Conservation (phyloP, 2,888 invertebrate genomes). For the Phaedon cochleariae region DNA sequence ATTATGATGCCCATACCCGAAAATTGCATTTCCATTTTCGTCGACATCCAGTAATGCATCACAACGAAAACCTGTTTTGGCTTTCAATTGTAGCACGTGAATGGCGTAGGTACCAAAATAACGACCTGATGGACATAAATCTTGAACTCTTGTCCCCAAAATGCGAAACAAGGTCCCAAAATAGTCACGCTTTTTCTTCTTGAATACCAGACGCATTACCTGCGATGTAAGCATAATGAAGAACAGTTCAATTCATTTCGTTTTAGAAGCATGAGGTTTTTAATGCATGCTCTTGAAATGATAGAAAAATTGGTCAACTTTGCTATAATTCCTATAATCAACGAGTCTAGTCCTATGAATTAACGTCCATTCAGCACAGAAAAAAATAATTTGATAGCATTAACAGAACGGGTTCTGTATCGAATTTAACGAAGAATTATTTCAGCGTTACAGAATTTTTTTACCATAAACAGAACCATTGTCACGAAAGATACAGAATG, state of each 20-base stretch:
- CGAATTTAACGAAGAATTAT: too few species aligned
- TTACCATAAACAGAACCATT: too few species aligned
- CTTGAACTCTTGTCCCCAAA: not conserved
- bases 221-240: conserved; percentile 15
- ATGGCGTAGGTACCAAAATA: not conserved
- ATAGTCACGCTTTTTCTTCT: conserved; percentile 12
- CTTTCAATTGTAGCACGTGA: not conserved
- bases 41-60: not conserved
- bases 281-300: not conserved
- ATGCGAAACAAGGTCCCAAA: not conserved
- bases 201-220: not conserved
- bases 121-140: not conserved
- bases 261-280: not conserved
- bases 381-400: too few species aligned
- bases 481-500: too few species aligned
- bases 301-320: not conserved
- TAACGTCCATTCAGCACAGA: too few species aligned
- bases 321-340: not conserved
- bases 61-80: not conserved
- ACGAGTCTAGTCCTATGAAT: too few species aligned
- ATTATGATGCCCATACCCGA: not conserved
- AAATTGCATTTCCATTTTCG: not conserved
- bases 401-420: too few species aligned
- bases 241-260: conserved; percentile 22
- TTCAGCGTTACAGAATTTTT: too few species aligned